phyloP scores from a whole-genome alignment of 2,888 invertebrate species.

The Bellardia pandia region DNA sequence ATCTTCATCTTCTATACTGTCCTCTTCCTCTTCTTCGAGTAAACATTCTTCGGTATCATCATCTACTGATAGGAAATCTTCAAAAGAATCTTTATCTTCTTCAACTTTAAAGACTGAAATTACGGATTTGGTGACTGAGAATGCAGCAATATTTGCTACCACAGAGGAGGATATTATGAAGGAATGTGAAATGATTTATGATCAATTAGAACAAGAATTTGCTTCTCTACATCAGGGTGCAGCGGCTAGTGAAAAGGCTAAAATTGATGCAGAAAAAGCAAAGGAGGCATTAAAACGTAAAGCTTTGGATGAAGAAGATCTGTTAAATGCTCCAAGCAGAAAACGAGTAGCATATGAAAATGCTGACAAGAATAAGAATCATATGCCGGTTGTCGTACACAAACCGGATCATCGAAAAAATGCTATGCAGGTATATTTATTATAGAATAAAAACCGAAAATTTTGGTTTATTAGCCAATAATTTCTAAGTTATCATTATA shows the following conservation, averaged over 20 bases:
- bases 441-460: neutral
- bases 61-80: conserved; percentile 68
- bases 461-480: neutral
- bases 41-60: conserved; percentile 63
- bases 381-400: conserved; percentile 84
- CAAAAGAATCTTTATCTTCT: conserved; percentile 69
- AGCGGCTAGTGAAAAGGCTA: conserved; percentile 74
- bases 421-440: conserved; percentile 85
- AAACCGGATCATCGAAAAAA: conserved; percentile 85
- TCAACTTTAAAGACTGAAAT: conserved; percentile 53
- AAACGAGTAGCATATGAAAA: conserved; percentile 90
- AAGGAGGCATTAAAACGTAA: conserved; percentile 77
- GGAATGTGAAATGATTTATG: conserved; percentile 94
- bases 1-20: conserved; percentile 55
- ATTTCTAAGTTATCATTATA: neutral
- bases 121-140: conserved; percentile 4
- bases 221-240: conserved; percentile 77
- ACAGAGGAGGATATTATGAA: conserved; percentile 90
- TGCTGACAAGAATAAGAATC: conserved; percentile 84
- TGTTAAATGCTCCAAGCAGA: conserved; percentile 83
- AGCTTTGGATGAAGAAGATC: conserved; percentile 82
- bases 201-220: conserved; percentile 87
- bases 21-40: conserved; percentile 56
- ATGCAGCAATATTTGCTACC: conserved; percentile 76
- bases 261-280: conserved; percentile 77